These are phyloP conservation scores for Gastracanthus pulcherrimus DNA, from an alignment of 2,888 invertebrate species.

Conservation along the genomic window DNA sequence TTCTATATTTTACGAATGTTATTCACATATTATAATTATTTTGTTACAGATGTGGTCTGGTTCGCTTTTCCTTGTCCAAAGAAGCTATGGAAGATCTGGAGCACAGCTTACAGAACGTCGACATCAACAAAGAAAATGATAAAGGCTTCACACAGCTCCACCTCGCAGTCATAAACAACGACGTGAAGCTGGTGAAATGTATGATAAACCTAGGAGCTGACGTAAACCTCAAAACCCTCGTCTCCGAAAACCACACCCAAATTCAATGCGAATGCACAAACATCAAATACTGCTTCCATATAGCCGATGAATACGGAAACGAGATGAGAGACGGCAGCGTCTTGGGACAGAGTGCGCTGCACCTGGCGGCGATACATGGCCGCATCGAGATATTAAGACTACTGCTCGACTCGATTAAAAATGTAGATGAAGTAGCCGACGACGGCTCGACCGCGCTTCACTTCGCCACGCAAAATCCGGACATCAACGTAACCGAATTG, in stretches of 20 bases:
- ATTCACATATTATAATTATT: no score
- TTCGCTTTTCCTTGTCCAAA: not conserved
- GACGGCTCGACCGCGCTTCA: slow-evolving; percentile 23
- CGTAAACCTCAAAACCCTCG: not conserved
- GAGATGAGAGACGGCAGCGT: not conserved
- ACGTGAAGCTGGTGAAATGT: not conserved
- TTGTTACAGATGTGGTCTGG: not conserved
- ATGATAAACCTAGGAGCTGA: not conserved
- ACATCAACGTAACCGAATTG: not conserved
- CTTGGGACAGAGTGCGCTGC: not conserved
- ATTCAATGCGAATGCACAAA: slow-evolving; percentile 15
- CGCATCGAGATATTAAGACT: not conserved
- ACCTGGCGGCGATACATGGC: slow-evolving; percentile 6
- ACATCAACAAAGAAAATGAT: not conserved
- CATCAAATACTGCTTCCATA: not conserved
- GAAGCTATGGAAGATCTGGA: not conserved
- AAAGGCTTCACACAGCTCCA: not conserved
- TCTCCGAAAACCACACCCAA: not conserved
- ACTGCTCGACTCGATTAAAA: not conserved
- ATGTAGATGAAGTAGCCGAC: not conserved
- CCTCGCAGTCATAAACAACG: slow-evolving; percentile 1
- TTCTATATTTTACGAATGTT: no score
- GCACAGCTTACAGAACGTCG: not conserved
- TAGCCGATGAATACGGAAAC: slow-evolving; percentile 17
- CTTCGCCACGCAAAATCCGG: not conserved